Evolutionary conservation across 2,797 vertebrate species (phyloP).

Genomic region (Prunella strophiata): DNA sequence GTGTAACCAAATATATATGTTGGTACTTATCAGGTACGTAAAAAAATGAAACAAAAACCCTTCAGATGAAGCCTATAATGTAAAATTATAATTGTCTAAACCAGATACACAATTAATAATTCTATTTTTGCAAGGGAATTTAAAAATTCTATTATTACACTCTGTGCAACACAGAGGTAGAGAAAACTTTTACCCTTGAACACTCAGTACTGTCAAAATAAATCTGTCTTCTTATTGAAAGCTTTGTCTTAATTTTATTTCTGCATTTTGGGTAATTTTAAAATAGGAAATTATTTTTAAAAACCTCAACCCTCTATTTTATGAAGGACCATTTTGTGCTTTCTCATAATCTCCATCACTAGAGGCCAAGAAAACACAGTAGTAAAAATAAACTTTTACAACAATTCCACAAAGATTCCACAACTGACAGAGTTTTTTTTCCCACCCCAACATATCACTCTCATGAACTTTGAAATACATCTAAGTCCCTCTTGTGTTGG

Average conservation of each 20-base stretch:
- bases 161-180: background rate
- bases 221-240: background rate
- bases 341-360: background rate
- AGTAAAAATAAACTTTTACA: background rate
- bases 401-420: background rate
- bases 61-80: background rate
- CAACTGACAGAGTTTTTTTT: too few relatives aligned
- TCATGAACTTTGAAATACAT: background rate
- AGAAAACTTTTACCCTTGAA: background rate
- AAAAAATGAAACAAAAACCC: rapidly evolving
- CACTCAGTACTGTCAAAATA: background rate
- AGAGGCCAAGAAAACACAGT: background rate
- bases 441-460: rapidly evolving
- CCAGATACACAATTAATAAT: background rate
- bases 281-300: background rate
- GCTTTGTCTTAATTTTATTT: background rate
- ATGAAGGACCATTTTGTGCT: background rate
- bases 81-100: background rate
- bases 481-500: background rate
- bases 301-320: background rate
- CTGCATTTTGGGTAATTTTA: background rate
- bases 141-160: background rate
- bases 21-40: rapidly evolving
- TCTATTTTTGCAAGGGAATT: background rate
- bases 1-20: background rate